Evolutionary conservation across 2,888 invertebrate species (phyloP).

Genomic region (Xiphydria camelus): DNA sequence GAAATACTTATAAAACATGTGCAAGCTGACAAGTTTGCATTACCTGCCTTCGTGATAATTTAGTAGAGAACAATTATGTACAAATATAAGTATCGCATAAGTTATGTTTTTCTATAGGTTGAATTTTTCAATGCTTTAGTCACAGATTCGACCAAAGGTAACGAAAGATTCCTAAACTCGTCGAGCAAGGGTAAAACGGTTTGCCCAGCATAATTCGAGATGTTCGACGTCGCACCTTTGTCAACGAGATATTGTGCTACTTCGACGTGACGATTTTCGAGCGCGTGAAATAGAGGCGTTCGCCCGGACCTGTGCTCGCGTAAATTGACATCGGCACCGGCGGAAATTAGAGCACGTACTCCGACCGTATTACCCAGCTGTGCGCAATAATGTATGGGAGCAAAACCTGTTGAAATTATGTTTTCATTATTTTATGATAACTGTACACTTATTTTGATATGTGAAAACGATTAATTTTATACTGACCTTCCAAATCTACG

Average conservation of each 20-base stretch:
- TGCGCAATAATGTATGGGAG: slow-evolving; percentile 49
- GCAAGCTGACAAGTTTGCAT: too few species aligned
- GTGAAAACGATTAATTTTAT: slow-evolving; percentile 5
- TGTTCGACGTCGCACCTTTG: slow-evolving; percentile 33
- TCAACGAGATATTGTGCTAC: slow-evolving; percentile 32
- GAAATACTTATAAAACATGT: too few species aligned
- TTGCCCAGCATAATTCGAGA: slow-evolving; percentile 45
- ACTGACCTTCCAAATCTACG: slow-evolving; percentile 38
- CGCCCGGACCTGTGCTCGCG: slow-evolving; percentile 46
- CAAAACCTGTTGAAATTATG: slow-evolving; percentile 34
- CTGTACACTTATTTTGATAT: background rate
- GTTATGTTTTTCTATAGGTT: too few species aligned
- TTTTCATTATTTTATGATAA: too few species aligned
- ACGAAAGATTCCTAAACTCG: slow-evolving; percentile 28
- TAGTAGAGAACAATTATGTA: too few species aligned
- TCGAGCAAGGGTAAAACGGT: slow-evolving; percentile 37
- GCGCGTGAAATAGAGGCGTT: slow-evolving; percentile 48
- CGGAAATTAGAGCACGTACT: slow-evolving; percentile 27
- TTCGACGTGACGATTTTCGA: slow-evolving; percentile 35
- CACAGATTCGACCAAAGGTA: slow-evolving; percentile 28
- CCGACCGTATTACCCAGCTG: slow-evolving; percentile 36
- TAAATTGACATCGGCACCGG: slow-evolving; percentile 40
- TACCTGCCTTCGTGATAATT: too few species aligned
- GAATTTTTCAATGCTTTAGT: slow-evolving; percentile 18
- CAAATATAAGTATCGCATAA: too few species aligned